Evolutionary conservation across 2,113 vertebrate genomes (phyloP), one percentile per base, ranked within the genome.

Genomic region (Xenus cinereus): DNA sequence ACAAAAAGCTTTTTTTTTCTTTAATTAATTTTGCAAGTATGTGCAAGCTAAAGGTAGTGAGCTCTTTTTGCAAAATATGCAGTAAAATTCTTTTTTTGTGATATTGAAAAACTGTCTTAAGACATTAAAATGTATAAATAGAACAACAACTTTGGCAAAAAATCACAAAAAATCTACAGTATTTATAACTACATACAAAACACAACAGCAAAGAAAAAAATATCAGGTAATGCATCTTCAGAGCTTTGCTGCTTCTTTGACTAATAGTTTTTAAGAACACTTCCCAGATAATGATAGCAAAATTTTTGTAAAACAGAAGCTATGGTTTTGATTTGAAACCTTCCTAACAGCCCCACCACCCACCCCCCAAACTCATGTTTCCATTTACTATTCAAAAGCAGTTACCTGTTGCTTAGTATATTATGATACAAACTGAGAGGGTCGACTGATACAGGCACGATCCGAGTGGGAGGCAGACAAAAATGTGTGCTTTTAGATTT

Each of bases 111-210:
- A 98, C 98, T 97, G 98, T 98, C 98, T 98, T 99, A 99, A 99
- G 99, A 99, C 98, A 98, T 99, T 98, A 98, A 98, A 98, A 99
- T 98, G 98, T 99, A 99, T 99, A 99, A 99, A 99, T 98, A 99
- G 97, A 99, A 99, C 98, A 98, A 99, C 97, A 98, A 98, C 98
- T 99, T 99, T 99, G 97, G 99, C 98, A 98, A 99, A 99, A 98
- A 98, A 98, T 96, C 97, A 98, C 97, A 98, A 98, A 98, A 99
- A 98, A 98, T 98, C 98, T 98, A 98, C 98, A 98, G 97, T 98
- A 98, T 98, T 98, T 98, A 99, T 98, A 98, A 98, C 98, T 99
- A 99, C 99, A 98, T 99, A 99, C 98, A 99, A 98, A 99, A 98
- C 97, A 98, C 98, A 99, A 99, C 98, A 98, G 98, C 98, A 99